Percentiles rank a stretch among this genome's conserved stretches.
Conservation (phyloP, 1,140 invertebrate genomes). For the Pantala flavescens region DNA sequence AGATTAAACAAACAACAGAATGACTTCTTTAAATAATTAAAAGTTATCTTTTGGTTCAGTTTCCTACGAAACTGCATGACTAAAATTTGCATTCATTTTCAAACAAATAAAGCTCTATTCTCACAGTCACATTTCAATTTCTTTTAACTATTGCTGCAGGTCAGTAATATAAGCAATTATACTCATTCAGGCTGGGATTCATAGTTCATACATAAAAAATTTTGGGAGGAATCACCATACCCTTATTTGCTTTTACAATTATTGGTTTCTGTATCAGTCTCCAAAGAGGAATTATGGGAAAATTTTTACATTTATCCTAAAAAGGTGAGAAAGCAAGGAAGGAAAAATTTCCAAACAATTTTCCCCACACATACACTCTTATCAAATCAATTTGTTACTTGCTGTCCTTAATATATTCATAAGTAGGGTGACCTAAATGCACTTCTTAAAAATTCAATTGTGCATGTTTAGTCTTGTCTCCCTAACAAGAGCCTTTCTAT, state of each 20-base stretch:
- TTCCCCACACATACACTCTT: too few species aligned
- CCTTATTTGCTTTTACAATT: neutral
- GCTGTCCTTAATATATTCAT: too few species aligned
- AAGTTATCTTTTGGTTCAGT: neutral
- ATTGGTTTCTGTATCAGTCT: neutral
- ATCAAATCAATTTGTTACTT: too few species aligned
- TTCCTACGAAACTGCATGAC: neutral
- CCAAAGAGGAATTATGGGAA: neutral
- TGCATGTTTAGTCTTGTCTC: too few species aligned
- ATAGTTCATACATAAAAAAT: too few species aligned
- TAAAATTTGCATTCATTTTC: neutral
- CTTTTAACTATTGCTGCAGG: neutral
- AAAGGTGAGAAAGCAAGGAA: neutral
- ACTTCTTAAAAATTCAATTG: too few species aligned
- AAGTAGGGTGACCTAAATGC: too few species aligned
- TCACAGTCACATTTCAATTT: neutral
- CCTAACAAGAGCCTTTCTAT: neutral
- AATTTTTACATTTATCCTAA: neutral
- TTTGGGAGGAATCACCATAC: neutral
- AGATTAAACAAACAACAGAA: neutral
- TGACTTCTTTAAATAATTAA: slow-evolving; percentile 1
- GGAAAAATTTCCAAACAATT: neutral
- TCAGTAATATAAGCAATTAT: neutral
- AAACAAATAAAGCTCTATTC: slow-evolving; percentile 3
- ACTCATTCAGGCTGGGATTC: too few species aligned